Evolutionary conservation across 2,888 invertebrate species (phyloP), one percentile per base, ranked within the genome.

Genomic region (Laothoe populi): DNA sequence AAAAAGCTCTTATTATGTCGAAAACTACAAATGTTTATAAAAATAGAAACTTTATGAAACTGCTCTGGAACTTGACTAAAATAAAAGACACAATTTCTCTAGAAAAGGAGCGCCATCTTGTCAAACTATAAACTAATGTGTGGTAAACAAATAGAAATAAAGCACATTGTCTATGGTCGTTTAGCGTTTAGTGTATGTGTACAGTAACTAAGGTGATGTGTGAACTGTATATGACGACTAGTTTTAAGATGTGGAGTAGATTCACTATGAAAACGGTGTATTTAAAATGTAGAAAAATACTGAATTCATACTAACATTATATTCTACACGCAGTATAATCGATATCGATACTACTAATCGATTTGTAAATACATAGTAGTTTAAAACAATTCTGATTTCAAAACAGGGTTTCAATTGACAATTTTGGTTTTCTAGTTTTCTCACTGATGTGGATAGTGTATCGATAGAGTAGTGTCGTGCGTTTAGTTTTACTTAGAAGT

Each of bases 61-160:
- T 58, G 1, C 38, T 21, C 42, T 8, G 8, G 0, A 16, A 58
- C 10, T 24, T 24, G 10, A 10, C 10, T 31, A 16, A 19, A 21
- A 40, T 1, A 23, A 57, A 40, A 13, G 7, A 23, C 21, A 35
- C 40, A 40, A 58, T 40, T n/a, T 58, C 0, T 3, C 40, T 53
- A 19, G n/a, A 60, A 63, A 63, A 66, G 63, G 64, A 66, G 78
- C 78, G 78, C 80, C 78, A 78, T 78, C 78, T 79, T 75, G 73
- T 69, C 48, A 68, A 68, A 69, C 21, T 61, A 53, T 40, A n/a
- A 53, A 21, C 40, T 42, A 59, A 59, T 40, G 64, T 68, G 68
- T 68, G 68, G 69, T 71, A 71, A 70, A 71, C 53, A 53, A 53
- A 53, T 53, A 53, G 31, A 19, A 53, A 53, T 53, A 73, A 73